phyloP scores from a whole-genome alignment of 2,888 invertebrate genomes.

The Ceriagrion tenellum region DNA sequence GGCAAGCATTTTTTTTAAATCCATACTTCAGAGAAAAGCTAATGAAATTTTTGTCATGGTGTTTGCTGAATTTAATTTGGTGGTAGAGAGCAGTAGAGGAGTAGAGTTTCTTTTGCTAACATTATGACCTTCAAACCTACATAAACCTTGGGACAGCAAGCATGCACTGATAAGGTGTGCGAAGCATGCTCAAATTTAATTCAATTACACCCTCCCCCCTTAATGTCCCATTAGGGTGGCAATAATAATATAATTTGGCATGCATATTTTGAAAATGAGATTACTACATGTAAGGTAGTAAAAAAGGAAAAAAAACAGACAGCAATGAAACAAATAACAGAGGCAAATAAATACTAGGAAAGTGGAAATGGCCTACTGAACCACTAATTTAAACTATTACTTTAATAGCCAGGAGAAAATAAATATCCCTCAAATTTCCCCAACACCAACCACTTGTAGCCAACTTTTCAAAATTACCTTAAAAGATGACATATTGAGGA shows the following conservation, averaged over 20 bases:
- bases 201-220: constrained; percentile 36
- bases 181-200: constrained; percentile 18
- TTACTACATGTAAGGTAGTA: neutral
- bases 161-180: constrained; percentile 40
- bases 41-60: constrained; percentile 43
- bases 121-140: constrained; percentile 57
- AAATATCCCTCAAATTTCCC: neutral
- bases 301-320: constrained; percentile 1
- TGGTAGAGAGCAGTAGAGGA: constrained; percentile 66
- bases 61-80: constrained; percentile 48
- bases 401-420: neutral
- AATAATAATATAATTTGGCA: neutral
- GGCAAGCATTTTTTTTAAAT: constrained; percentile 48
- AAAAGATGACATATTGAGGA: too few relatives aligned
- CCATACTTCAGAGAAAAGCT: constrained; percentile 35
- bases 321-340: neutral
- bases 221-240: constrained; percentile 17
- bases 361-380: constrained; percentile 27
- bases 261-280: constrained; percentile 10
- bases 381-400: neutral
- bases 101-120: constrained; percentile 29
- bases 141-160: constrained; percentile 25
- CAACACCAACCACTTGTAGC: neutral
- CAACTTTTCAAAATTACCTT: neutral
- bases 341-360: constrained; percentile 49